A percentile compares a stretch with the other conserved stretches of the same genome.
These are phyloP conservation scores for Alosa alosa DNA, from an alignment of 2,113 vertebrate genomes.

Conservation along the genomic window DNA sequence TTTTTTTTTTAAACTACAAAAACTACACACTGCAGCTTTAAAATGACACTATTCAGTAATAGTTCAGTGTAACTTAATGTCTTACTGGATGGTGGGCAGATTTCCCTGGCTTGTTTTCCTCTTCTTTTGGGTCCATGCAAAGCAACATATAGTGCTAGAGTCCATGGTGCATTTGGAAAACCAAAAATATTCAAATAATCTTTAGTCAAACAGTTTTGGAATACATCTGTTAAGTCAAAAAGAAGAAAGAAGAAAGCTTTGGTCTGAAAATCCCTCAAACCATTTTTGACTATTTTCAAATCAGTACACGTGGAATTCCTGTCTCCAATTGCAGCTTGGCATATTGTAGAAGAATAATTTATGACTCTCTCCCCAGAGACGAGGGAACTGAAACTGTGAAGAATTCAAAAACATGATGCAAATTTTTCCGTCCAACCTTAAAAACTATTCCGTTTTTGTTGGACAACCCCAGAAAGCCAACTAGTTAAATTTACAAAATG, in stretches of 20 bases:
- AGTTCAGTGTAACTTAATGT: too few relatives aligned
- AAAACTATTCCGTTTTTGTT: not conserved
- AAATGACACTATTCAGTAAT: not conserved
- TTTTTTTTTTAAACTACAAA: too few relatives aligned
- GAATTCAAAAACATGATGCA: not conserved
- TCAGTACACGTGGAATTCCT: not conserved
- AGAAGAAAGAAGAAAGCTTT: not conserved
- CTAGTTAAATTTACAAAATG: too few relatives aligned
- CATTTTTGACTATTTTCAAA: not conserved
- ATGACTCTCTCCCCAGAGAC: not conserved
- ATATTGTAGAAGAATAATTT: not conserved
- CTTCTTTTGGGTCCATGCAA: too few relatives aligned
- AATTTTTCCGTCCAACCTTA: not conserved
- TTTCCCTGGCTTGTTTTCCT: too few relatives aligned
- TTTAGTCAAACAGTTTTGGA: not conserved
- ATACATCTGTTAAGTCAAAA: not conserved
- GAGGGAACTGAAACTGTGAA: not conserved
- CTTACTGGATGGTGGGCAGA: too few relatives aligned
- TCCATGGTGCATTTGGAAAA: too few relatives aligned
- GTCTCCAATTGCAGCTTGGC: too few relatives aligned
- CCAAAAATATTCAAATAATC: too few relatives aligned
- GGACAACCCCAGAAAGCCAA: too few relatives aligned
- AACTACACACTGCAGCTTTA: not conserved
- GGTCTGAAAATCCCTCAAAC: not conserved
- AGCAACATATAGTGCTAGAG: too few relatives aligned